Base-by-base conservation (phyloP, 2,113 vertebrate genomes). In the Sceloporus tristichus region DNA sequence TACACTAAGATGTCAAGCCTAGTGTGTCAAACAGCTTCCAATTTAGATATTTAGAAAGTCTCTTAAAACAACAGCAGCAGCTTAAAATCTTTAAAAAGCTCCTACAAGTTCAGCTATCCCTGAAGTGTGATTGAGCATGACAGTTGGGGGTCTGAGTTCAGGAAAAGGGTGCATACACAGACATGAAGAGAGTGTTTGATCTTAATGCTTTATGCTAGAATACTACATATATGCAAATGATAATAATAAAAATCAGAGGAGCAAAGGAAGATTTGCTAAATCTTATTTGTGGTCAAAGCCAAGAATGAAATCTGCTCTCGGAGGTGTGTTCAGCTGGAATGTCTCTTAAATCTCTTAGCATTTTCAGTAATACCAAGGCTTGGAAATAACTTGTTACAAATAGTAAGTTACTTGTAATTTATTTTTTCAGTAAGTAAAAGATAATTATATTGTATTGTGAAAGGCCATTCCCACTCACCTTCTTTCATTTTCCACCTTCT, bases 21-120 rank as follows among this genome's bases (percentile, higher is more conserved):
- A 10, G 21, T 42, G 68, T 89, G 76, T 79, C 76, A 89, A 85
- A 73, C 54, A 79, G 54, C 25, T 89, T 79, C 82, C 18, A 34
- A 42, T 88, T 84, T 84, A 84, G 18, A 62, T 62, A 62, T 62
- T 62, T 62, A 62, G 65, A 40, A 40, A 70, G 40, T 78, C 53
- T n/a, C 65, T 88, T 81, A 56, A 56, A 38, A 27, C 38, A 82
- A 42, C 38, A 68, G 40, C 53, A 81, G 4, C 68, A 62, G n/a
- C 34, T 70, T 34, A 79, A 81, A 83, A 68, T 62, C 21, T 40
- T 79, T 68, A 65, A 54, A 83, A 11, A 71, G 29, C 8, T 29
- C 82, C 48, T n/a, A 75, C 66, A 76, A 56, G 25, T 87, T 66
- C 79, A 77, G 79, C 59, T 59, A 85, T 62, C 34, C 70, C 71